phyloP scores from a whole-genome alignment of 1,140 invertebrate genomes.

The Drosophila serrata region DNA sequence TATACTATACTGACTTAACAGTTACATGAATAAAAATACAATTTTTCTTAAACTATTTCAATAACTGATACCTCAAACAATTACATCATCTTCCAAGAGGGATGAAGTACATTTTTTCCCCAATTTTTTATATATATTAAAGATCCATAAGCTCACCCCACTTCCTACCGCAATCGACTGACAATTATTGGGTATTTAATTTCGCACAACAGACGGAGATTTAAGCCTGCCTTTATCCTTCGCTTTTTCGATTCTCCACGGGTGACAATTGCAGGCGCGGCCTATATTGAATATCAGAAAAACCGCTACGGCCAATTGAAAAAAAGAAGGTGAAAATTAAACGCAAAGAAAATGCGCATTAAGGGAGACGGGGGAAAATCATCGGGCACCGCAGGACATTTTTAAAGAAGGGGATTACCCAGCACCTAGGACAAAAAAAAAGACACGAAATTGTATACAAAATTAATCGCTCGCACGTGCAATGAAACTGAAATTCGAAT shows the following conservation, averaged over 20 bases:
- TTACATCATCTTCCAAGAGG: background rate
- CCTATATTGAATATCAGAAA: slow-evolving; percentile 60
- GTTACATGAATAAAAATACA: no score
- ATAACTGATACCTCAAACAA: background rate
- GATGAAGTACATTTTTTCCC: background rate
- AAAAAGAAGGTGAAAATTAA: slow-evolving; percentile 42
- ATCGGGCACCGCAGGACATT: slow-evolving; percentile 65
- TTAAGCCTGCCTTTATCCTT: slow-evolving; percentile 19
- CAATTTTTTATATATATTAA: background rate
- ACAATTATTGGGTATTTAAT: slow-evolving; percentile 70
- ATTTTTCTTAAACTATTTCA: no score
- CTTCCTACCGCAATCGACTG: slow-evolving; percentile 55
- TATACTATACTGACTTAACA: no score
- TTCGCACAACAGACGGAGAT: slow-evolving; percentile 23
- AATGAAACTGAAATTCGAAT: slow-evolving; percentile 46
- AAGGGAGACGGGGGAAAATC: slow-evolving; percentile 62
- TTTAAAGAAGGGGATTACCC: slow-evolving; percentile 59
- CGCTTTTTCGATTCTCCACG: slow-evolving; percentile 47
- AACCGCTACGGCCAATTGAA: slow-evolving; percentile 48
- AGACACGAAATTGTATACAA: slow-evolving; percentile 26
- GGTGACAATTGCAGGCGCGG: slow-evolving; percentile 64
- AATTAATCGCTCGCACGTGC: slow-evolving; percentile 74
- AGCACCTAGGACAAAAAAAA: slow-evolving; percentile 10
- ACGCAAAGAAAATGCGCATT: slow-evolving; percentile 43
- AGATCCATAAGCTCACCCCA: background rate